Percentiles rank a stretch among this genome's conserved stretches.
These are phyloP conservation scores for Syrista parreyssii DNA, from an alignment of 2,888 invertebrate genomes.

Conservation along the genomic window DNA sequence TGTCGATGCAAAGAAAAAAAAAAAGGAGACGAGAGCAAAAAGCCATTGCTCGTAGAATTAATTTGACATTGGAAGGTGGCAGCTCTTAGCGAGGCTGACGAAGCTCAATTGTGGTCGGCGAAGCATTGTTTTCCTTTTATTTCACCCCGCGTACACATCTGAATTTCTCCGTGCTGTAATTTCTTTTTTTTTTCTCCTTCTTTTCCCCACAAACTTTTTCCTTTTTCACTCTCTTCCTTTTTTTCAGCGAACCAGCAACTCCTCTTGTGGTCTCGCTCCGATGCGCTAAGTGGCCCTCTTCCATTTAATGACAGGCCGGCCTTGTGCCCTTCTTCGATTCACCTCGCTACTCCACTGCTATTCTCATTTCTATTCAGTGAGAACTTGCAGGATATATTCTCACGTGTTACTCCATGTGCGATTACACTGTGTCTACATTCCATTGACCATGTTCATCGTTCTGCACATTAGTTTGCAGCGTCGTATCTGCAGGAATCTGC, in stretches of 20 bases:
- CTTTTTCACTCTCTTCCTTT: background rate
- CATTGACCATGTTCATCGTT: background rate
- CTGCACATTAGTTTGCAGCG: background rate
- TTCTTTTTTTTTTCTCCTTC: background rate
- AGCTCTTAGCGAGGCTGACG: conserved; percentile 10
- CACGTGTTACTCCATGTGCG: background rate
- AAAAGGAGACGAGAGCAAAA: background rate
- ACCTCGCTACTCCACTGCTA: background rate
- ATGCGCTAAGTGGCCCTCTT: conserved; percentile 47
- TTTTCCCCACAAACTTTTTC: background rate
- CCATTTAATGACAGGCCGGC: conserved; percentile 48
- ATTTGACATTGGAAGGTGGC: conserved; percentile 3
- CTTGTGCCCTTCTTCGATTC: conserved; percentile 12
- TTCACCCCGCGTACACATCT: conserved; percentile 1
- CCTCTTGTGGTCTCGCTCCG: conserved; percentile 13
- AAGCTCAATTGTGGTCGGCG: conserved; percentile 2
- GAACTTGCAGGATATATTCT: background rate
- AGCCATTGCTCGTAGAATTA: background rate
- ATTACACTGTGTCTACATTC: background rate
- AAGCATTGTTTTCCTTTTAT: conserved; percentile 12
- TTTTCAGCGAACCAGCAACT: conserved; percentile 3
- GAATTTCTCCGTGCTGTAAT: background rate
- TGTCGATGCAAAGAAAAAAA: background rate
- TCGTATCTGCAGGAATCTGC: too few relatives aligned
- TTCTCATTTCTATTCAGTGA: background rate